A percentile compares a stretch with the other conserved stretches of the same genome.
phyloP scores from a whole-genome alignment of 2,797 vertebrate genomes.

The Lithobates sylvaticus region DNA sequence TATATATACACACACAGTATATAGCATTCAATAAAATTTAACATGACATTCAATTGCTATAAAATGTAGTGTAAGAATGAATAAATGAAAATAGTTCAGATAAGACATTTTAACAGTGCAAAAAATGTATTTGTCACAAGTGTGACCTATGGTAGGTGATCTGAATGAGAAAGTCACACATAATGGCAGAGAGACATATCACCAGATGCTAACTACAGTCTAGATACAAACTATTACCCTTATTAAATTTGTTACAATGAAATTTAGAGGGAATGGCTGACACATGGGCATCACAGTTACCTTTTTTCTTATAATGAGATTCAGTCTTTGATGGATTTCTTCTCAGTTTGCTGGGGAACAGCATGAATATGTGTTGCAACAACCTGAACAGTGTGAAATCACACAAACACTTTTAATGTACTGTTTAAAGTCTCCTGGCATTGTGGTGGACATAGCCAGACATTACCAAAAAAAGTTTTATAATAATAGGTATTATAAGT shows the following conservation, averaged over 20 bases:
- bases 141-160: background rate
- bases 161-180: background rate
- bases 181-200: slow-evolving; percentile 1
- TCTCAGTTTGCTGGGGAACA: slow-evolving; percentile 29
- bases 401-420: slow-evolving; percentile 46
- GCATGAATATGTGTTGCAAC: slow-evolving; percentile 15
- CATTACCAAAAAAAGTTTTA: too few species aligned
- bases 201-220: background rate
- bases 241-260: slow-evolving; percentile 26
- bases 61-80: too few species aligned
- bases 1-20: too few species aligned
- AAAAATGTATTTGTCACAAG: background rate
- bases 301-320: slow-evolving; percentile 43
- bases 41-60: too few species aligned
- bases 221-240: background rate
- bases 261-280: slow-evolving; percentile 7
- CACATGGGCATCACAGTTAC: background rate
- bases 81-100: too few species aligned
- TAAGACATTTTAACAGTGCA: too few species aligned
- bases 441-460: slow-evolving; percentile 9
- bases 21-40: too few species aligned
- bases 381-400: slow-evolving; percentile 53
- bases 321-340: slow-evolving; percentile 29
- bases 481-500: too few species aligned
- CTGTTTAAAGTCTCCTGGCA: slow-evolving; percentile 10